These are phyloP conservation scores for Noctua fimbriata DNA, from an alignment of 2,888 invertebrate genomes.

Conservation along the genomic window DNA sequence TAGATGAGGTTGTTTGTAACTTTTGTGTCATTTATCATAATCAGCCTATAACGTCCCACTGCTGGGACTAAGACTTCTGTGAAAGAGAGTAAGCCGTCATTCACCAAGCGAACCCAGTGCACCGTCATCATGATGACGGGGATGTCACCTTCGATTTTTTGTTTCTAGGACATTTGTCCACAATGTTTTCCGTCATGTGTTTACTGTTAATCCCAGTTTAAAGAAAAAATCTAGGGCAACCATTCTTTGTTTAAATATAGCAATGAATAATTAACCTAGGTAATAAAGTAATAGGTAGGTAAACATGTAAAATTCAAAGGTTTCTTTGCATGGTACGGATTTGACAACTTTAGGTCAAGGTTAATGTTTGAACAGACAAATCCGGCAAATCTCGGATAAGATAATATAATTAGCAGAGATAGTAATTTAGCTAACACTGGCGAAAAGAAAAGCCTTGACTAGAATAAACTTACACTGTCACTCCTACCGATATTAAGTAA, in stretches of 20 bases:
- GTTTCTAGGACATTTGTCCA: background rate
- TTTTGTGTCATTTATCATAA: background rate
- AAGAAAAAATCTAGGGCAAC: background rate
- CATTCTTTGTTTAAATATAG: background rate
- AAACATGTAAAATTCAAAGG: background rate
- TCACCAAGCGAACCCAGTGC: background rate
- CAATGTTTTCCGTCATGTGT: background rate
- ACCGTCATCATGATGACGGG: background rate
- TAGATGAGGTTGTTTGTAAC: background rate
- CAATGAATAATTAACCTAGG: background rate
- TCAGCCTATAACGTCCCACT: background rate
- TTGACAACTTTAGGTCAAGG: conserved; percentile 19
- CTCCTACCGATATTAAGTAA: no score
- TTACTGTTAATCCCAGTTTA: background rate
- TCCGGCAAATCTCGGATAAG: background rate
- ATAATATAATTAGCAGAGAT: background rate
- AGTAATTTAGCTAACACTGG: background rate
- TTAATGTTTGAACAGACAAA: conserved; percentile 7
- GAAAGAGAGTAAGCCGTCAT: no score
- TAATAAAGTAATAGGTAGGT: background rate
- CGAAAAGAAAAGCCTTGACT: background rate
- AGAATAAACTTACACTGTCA: no score
- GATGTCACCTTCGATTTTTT: background rate
- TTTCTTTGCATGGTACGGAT: background rate
- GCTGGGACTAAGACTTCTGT: background rate